A percentile compares a stretch with the other conserved stretches of the same genome.
These are phyloP conservation scores for Helarctos malayanus DNA, from an alignment of 2,797 vertebrate genomes.

Conservation along the genomic window DNA sequence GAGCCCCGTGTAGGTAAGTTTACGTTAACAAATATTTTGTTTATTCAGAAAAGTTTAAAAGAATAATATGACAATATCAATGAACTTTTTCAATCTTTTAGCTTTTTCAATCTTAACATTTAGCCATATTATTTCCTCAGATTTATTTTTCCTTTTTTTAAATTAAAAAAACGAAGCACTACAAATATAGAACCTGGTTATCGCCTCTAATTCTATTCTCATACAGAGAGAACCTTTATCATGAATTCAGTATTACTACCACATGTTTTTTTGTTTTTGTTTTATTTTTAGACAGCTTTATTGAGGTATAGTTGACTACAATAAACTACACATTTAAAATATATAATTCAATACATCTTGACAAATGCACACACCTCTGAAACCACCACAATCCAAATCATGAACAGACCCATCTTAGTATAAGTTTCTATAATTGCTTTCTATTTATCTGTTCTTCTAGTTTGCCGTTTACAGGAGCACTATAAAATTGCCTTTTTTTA, in stretches of 20 bases:
- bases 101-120: background rate
- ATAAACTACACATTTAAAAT: background rate
- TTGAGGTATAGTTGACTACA: background rate
- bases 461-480: background rate
- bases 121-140: background rate
- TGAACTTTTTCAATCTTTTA: background rate
- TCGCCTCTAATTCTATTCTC: background rate
- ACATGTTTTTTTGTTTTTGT: background rate
- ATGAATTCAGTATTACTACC: background rate
- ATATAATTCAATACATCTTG: background rate
- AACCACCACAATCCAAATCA: background rate
- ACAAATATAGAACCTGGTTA: background rate
- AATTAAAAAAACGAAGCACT: conserved; percentile 12
- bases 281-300: background rate
- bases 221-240: background rate
- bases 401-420: background rate
- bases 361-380: background rate
- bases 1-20: background rate
- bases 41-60: background rate
- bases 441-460: background rate
- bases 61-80: background rate
- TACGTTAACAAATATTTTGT: background rate
- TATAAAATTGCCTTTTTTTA: background rate
- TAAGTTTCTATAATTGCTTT: background rate
- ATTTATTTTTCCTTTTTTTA: background rate